Percentiles rank a stretch among this genome's conserved stretches.
Evolutionary conservation across 2,888 invertebrate species (phyloP).

Genomic region (Brachyptera putata): DNA sequence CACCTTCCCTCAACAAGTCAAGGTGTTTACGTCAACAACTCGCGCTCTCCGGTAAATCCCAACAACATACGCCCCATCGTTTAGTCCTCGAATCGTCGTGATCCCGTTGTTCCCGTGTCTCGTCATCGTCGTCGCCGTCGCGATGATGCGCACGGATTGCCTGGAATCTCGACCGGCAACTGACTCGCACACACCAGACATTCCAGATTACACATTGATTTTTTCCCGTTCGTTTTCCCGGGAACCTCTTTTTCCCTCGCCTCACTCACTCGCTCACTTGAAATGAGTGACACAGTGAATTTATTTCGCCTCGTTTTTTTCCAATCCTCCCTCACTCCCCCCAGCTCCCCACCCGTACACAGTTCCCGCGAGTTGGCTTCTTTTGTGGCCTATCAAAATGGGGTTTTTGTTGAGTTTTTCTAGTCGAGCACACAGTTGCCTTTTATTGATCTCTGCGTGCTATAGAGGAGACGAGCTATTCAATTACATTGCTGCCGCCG

Average conservation of each 20-base stretch:
- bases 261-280: conserved; percentile 31
- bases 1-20: too few species aligned
- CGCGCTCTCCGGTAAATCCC: too few species aligned
- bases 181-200: conserved; percentile 8
- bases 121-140: not conserved
- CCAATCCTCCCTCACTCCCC: too few species aligned
- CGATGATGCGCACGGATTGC: not conserved
- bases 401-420: not conserved
- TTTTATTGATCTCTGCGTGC: conserved; percentile 29
- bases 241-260: conserved; percentile 34
- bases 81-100: too few species aligned
- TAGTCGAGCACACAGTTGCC: conserved; percentile 16
- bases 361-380: too few species aligned
- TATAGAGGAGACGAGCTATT: conserved; percentile 22
- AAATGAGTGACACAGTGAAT: conserved; percentile 5
- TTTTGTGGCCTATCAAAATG: too few species aligned
- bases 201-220: conserved; percentile 20
- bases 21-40: too few species aligned
- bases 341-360: too few species aligned
- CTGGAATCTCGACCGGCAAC: not conserved
- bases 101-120: too few species aligned
- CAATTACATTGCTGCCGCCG: conserved; percentile 19
- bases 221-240: conserved; percentile 22
- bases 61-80: too few species aligned
- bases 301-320: conserved; percentile 6